These are phyloP conservation scores for Zosterops japonicus DNA, from an alignment of 2,113 vertebrate genomes.

Conservation along the genomic window DNA sequence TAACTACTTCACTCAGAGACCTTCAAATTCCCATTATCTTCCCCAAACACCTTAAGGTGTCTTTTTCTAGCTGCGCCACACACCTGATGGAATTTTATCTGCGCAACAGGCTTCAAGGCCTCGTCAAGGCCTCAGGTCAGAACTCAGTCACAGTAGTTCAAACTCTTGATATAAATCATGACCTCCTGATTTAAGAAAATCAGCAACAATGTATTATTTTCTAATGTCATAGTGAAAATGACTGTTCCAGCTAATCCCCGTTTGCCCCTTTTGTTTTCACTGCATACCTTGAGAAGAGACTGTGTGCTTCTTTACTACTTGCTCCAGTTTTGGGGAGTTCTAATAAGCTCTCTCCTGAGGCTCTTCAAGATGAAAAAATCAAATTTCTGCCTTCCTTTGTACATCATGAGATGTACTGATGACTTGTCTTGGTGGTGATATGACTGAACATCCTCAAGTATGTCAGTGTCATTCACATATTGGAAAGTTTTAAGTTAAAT, in stretches of 20 bases:
- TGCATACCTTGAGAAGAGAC: not conserved
- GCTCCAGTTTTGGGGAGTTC: not conserved
- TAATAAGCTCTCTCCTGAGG: not conserved
- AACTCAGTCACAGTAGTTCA: no score
- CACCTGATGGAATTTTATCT: no score
- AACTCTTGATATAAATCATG: no score
- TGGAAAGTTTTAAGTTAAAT: not conserved
- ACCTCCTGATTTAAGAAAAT: no score
- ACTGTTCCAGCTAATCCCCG: rapidly evolving
- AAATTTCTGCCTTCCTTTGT: not conserved
- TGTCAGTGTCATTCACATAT: not conserved
- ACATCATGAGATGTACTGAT: not conserved
- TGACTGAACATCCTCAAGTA: not conserved
- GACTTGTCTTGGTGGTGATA: not conserved
- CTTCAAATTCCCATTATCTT: no score
- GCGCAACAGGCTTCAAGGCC: no score
- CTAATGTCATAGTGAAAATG: not conserved
- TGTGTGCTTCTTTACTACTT: not conserved
- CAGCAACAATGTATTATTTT: not conserved
- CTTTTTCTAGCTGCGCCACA: no score
- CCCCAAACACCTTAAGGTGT: no score
- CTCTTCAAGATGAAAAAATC: not conserved
- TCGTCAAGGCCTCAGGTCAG: no score
- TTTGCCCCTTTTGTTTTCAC: not conserved
- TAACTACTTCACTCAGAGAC: no score